Evolutionary conservation across 1,140 invertebrate genomes (phyloP).

Genomic region (Nymphalis io): DNA sequence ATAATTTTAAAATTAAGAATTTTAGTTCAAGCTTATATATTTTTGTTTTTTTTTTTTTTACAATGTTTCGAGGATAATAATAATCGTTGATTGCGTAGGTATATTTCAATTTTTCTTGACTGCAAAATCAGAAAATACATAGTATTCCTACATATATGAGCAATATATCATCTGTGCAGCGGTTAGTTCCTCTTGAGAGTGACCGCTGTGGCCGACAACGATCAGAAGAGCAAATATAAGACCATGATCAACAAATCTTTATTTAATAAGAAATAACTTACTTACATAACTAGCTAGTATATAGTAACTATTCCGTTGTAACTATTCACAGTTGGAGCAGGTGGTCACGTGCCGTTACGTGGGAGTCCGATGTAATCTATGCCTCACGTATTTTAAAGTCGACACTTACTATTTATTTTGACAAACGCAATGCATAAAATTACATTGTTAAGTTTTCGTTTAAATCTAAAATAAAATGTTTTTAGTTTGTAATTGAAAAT

Average conservation of each 20-base stretch:
- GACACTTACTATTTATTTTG: conserved; percentile 22
- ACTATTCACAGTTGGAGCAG: conserved; percentile 23
- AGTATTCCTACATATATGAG: no score
- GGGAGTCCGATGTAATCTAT: conserved; percentile 31
- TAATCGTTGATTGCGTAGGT: no score
- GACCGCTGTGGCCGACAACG: no score
- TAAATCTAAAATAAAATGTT: background rate
- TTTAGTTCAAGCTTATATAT: no score
- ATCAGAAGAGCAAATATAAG: no score
- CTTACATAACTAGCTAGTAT: background rate
- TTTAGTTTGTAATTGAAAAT: background rate
- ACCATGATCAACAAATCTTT: background rate
- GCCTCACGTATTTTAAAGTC: conserved; percentile 29
- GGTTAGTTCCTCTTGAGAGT: no score
- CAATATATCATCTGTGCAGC: no score
- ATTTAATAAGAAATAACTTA: background rate
- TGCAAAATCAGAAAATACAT: no score
- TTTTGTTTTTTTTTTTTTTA: no score
- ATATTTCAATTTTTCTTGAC: no score
- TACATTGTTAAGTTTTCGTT: background rate
- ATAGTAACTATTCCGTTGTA: background rate
- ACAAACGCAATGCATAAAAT: conserved; percentile 17
- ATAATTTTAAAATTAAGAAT: no score
- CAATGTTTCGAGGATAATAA: no score
- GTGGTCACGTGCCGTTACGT: conserved; percentile 43